Evolutionary conservation across 2,113 vertebrate species (phyloP).

Genomic region (Callocephalon fimbriatum): DNA sequence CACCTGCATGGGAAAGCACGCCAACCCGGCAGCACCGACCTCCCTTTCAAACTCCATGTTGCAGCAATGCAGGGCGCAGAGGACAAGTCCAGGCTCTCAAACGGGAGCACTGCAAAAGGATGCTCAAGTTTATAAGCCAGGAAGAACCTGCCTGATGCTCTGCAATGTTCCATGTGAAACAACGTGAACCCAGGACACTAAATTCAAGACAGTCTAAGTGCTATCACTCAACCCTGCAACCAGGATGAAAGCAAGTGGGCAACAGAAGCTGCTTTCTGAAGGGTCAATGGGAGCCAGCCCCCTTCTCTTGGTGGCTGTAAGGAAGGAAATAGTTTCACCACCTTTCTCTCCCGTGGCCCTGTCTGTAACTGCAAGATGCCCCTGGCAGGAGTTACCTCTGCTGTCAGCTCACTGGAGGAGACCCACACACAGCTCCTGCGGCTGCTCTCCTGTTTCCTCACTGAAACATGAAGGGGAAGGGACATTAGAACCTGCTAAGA

Average conservation of each 20-base stretch:
- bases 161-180: accelerated
- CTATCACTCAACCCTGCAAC: accelerated
- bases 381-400: background rate
- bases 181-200: background rate
- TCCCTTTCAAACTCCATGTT: accelerated
- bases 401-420: background rate
- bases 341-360: accelerated
- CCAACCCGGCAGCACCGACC: accelerated
- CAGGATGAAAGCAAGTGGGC: background rate
- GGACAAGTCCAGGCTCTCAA: accelerated
- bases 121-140: accelerated
- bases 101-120: background rate
- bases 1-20: accelerated
- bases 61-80: background rate
- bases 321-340: background rate
- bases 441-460: background rate
- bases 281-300: background rate
- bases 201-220: accelerated
- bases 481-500: background rate
- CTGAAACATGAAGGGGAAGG: accelerated
- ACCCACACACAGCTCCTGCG: background rate
- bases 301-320: background rate
- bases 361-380: background rate
- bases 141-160: background rate
- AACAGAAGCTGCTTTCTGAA: background rate